Conservation (phyloP, 2,797 vertebrate genomes). For the Percopsis omiscomaycus region DNA sequence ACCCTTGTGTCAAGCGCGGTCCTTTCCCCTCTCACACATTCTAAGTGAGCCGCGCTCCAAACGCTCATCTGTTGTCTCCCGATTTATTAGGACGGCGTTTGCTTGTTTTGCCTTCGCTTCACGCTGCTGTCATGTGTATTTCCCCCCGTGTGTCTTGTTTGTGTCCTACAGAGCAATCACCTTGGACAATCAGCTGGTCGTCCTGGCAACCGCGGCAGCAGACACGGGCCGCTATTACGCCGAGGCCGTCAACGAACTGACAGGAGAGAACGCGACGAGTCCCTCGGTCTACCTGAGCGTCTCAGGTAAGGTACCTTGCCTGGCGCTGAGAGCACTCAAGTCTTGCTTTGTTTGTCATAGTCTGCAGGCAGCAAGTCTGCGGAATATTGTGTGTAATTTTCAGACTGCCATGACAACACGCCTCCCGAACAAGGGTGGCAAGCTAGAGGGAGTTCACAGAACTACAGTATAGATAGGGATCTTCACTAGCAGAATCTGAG, state of each 20-base stretch:
- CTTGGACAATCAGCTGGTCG: conserved; percentile 92
- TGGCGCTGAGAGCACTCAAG: background rate
- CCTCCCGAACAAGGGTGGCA: background rate
- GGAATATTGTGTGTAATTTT: background rate
- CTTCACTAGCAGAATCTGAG: too few relatives aligned
- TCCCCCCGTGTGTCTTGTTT: conserved; percentile 35
- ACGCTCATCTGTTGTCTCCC: conserved; percentile 40
- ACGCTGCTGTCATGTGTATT: conserved; percentile 30
- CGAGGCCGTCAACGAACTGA: conserved; percentile 91
- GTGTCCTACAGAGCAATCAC: conserved; percentile 84
- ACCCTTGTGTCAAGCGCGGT: conserved; percentile 42
- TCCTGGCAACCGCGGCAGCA: conserved; percentile 85
- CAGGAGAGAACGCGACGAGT: conserved; percentile 90
- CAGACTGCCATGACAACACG: background rate
- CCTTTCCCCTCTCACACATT: conserved; percentile 30
- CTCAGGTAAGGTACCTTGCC: conserved; percentile 78
- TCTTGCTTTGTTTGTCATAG: background rate
- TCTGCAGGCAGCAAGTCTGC: conserved; percentile 13
- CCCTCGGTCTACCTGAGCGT: conserved; percentile 79
- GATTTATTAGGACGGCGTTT: conserved; percentile 30
- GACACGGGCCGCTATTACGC: conserved; percentile 90
- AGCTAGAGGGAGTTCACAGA: conserved; percentile 1
- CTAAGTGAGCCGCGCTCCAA: conserved; percentile 52
- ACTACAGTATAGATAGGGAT: background rate
- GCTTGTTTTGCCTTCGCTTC: conserved; percentile 7